These are phyloP conservation scores for Microcebus ravelobensis DNA, from an alignment of 2,113 vertebrate species.

Conservation along the genomic window DNA sequence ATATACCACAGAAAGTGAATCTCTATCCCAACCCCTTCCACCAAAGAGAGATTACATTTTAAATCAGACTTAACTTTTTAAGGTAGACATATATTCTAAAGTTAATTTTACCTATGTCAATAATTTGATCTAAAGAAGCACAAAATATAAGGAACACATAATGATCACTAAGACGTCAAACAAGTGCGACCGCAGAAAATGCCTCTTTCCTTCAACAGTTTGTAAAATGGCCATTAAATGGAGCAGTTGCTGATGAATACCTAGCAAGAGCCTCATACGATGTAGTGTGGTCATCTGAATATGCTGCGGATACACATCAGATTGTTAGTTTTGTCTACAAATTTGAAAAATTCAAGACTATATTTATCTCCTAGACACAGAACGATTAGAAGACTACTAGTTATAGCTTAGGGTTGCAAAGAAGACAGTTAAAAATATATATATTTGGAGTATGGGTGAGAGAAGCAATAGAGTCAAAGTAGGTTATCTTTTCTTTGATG, in stretches of 20 bases:
- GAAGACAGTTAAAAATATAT: background rate
- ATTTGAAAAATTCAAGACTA: background rate
- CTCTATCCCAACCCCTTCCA: background rate
- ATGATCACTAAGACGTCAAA: background rate
- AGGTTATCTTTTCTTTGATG: background rate
- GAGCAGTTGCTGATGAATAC: background rate
- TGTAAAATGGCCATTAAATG: background rate
- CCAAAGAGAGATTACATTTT: slow-evolving; percentile 27
- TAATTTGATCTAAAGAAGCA: slow-evolving; percentile 27
- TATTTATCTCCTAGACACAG: background rate
- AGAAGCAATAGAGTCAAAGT: background rate
- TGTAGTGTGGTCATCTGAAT: background rate
- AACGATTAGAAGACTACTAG: background rate
- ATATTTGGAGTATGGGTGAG: background rate
- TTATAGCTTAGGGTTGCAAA: background rate
- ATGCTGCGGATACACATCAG: background rate
- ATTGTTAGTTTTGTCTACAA: slow-evolving; percentile 14
- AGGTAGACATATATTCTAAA: background rate
- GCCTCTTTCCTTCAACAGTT: background rate
- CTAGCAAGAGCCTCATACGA: background rate
- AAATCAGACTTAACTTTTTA: background rate
- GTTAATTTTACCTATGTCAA: background rate
- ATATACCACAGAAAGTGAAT: slow-evolving; percentile 9
- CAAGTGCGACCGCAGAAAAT: background rate
- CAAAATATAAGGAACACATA: background rate